Base-by-base conservation (phyloP, 2,113 vertebrate genomes). In the Neolamprologus toae region DNA sequence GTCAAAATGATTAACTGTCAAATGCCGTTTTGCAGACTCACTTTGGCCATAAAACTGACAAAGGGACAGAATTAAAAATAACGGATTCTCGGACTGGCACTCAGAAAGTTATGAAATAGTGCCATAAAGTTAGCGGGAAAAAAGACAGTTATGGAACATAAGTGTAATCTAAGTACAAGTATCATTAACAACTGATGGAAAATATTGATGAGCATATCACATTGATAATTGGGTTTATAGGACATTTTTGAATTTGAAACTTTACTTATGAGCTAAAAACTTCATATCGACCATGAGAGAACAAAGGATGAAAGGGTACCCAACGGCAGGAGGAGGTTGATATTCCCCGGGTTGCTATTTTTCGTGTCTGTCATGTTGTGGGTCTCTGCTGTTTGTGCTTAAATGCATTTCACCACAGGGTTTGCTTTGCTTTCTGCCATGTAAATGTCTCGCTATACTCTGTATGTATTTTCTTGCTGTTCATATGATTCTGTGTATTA, bases 41-140 rank as follows among this genome's bases (percentile, higher is more conserved):
- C 26, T 17, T 61, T 61, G 8, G 14, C 14, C 57, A 61, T 61
- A 31, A 31, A 61, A 61, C 26, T 61, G 57, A 61, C 14, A 31
- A 61, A 61, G 14, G 26, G 57, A 61, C 57, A 61, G 3, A 17
- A 61, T 61, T 31, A 61, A 61, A 61, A 31, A 31, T 61, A 61
- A 61, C 0, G 8, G 26, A 10, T 61, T 61, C 57, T 31, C 0
- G 0, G 14, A 61, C 28, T 61, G 26, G 8, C 57, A 6, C 3
- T 61, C 26, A 31, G 26, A 61, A 61, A 61, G 14, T 31, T 17
- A 61, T 31, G 26, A 17, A 59, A 17, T 59, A 59, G 57, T 59
- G 57, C 8, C 57, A 59, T 17, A 59, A 61, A 61, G 8, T 61
- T 61, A 61, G 57, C 0, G 14, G 57, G 0, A 4, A 61, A 2